Evolutionary conservation across 2,888 invertebrate genomes (phyloP).

Genomic region (Orthosia gothica): DNA sequence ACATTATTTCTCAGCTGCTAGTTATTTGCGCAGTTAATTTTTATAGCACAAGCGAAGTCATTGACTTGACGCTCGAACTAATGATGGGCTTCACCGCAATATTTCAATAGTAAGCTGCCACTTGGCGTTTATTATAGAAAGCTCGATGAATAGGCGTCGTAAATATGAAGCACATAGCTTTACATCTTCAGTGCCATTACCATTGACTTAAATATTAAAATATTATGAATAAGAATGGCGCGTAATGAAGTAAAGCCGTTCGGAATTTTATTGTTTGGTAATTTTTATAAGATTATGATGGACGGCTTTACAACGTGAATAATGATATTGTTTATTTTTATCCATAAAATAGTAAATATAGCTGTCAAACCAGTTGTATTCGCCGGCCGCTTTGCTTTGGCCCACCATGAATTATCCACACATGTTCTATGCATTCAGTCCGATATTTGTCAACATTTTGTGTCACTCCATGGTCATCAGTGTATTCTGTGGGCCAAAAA

Average conservation of each 20-base stretch:
- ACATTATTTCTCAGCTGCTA: constrained; percentile 16
- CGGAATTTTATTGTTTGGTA: constrained; percentile 20
- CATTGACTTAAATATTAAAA: constrained; percentile 50
- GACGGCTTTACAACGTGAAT: constrained; percentile 4
- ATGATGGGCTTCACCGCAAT: constrained; percentile 35
- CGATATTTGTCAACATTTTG: background rate
- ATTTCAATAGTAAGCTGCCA: constrained; percentile 23
- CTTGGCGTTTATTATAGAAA: constrained; percentile 34
- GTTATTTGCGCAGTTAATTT: constrained; percentile 39
- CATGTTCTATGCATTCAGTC: background rate
- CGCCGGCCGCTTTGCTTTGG: background rate
- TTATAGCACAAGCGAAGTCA: constrained; percentile 18
- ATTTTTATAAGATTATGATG: constrained; percentile 19
- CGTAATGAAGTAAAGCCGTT: constrained; percentile 43
- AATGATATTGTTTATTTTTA: constrained; percentile 1
- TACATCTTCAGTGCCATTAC: constrained; percentile 36
- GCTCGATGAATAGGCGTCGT: constrained; percentile 29
- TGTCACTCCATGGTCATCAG: constrained; percentile 1
- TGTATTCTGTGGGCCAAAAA: constrained; percentile 17
- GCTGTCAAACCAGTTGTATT: background rate
- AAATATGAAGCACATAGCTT: constrained; percentile 39
- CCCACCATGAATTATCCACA: background rate
- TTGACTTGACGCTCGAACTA: constrained; percentile 24
- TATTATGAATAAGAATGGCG: constrained; percentile 46
- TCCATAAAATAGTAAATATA: background rate